Evolutionary conservation across 2,888 invertebrate genomes (phyloP).

Genomic region (Sinhomidia bicolor): DNA sequence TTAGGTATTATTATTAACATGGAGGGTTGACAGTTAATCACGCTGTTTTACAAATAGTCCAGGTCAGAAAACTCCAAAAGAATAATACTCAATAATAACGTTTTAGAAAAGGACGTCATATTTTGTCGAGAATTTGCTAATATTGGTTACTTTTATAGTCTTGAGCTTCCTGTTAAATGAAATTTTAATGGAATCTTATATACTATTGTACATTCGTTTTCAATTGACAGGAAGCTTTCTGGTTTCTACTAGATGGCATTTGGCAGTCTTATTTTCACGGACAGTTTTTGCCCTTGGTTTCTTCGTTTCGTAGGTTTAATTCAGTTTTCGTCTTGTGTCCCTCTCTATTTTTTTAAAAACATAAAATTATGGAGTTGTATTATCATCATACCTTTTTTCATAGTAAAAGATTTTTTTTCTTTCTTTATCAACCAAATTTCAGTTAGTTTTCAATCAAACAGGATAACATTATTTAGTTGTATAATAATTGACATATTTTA

Average conservation of each 20-base stretch:
- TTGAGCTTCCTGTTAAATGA: background rate
- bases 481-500: background rate
- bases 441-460: conserved; percentile 30
- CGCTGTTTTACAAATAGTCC: background rate
- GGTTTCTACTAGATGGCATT: conserved; percentile 59
- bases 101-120: background rate
- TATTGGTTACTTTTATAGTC: background rate
- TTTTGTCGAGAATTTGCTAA: background rate
- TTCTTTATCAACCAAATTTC: background rate
- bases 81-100: background rate
- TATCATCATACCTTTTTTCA: background rate
- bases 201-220: conserved; percentile 8
- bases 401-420: background rate
- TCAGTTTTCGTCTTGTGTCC: background rate
- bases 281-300: conserved; percentile 8
- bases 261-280: conserved; percentile 65
- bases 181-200: conserved; percentile 7
- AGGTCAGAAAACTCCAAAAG: background rate
- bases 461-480: background rate
- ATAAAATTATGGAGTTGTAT: background rate
- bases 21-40: background rate
- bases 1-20: background rate
- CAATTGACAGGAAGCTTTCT: conserved; percentile 23
- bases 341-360: background rate
- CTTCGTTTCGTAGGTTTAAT: conserved; percentile 12